Base-by-base conservation (phyloP, 1,140 invertebrate genomes). In the Scaptodrosophila lebanonensis region DNA sequence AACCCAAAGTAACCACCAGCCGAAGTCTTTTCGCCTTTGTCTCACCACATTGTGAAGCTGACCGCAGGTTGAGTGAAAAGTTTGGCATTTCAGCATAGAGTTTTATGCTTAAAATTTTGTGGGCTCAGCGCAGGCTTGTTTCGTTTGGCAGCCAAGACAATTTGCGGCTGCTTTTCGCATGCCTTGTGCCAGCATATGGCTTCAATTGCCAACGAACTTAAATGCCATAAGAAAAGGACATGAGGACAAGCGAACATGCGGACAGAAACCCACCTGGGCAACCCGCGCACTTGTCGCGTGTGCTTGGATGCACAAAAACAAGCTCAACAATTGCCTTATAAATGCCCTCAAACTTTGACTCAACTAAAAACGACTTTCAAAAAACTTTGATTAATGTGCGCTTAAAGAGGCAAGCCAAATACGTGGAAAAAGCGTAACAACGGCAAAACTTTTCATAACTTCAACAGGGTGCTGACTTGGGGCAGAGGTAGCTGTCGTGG, bases 331-430 rank as follows among this genome's bases (percentile, higher is more conserved):
- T 79, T 73, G 73, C 75, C 68, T 79, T 79, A 79, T 82, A 82
- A 79, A 79, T 82, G 68, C 68, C 65, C 65, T 49, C 61, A 76
- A 71, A 76, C 61, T 76, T 76, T 53, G 49, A 33, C 62, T 49
- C 53, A 77, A 64, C 48, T 66, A 53, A 20, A 25, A 56, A 49
- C 32, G 47, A 35, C 36, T 42, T 54, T 56, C 62, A 63, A 79
- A 79, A 82, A 77, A 82, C 73, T 79, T 79, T 79, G 73, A 79
- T 82, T 79, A 79, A 79, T 79, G 75, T 68, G 68, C 68, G 68
- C 73, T 79, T 79, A 79, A 77, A 77, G 73, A 77, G 73, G 63
- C 71, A 63, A 25, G 22, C 58, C 72, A 76, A 75, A 75, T 76
- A 75, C 45, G 45, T 53, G 45, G 44, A 47, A 61, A 40, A 50